Evolutionary conservation across 2,113 vertebrate species (phyloP).

Genomic region (Anhinga rufa): DNA sequence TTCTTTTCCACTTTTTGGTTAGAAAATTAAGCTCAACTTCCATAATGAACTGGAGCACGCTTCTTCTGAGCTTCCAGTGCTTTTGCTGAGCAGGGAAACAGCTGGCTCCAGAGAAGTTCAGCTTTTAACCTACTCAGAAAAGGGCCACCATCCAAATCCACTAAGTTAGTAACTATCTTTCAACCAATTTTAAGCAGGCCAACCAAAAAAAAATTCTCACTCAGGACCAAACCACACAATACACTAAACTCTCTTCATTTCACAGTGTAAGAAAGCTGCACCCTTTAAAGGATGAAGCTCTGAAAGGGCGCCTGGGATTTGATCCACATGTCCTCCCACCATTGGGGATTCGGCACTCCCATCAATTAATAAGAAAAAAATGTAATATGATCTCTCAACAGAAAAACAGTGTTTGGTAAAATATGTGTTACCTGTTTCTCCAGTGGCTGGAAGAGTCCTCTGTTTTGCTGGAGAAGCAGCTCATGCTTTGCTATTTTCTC

Average conservation of each 20-base stretch:
- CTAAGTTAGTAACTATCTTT: neutral
- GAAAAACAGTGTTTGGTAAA: neutral
- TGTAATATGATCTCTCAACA: neutral
- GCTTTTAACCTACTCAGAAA: neutral
- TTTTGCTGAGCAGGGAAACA: neutral
- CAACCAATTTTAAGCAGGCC: neutral
- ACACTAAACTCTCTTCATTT: neutral
- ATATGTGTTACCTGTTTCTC: neutral
- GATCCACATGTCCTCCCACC: neutral
- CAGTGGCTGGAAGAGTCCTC: neutral
- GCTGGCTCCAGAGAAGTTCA: neutral
- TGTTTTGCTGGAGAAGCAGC: neutral
- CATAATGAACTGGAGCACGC: neutral
- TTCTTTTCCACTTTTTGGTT: neutral
- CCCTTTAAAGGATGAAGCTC: neutral
- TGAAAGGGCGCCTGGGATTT: neutral
- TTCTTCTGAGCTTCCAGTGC: neutral
- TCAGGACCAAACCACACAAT: neutral
- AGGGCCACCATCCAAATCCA: neutral
- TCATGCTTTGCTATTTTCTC: neutral
- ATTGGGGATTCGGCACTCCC: neutral
- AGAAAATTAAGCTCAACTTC: neutral
- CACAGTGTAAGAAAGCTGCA: accelerated
- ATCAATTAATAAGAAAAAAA: neutral
- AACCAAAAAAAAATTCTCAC: neutral